Conservation (phyloP, 2,888 invertebrate genomes). For the Pammene fasciana region DNA sequence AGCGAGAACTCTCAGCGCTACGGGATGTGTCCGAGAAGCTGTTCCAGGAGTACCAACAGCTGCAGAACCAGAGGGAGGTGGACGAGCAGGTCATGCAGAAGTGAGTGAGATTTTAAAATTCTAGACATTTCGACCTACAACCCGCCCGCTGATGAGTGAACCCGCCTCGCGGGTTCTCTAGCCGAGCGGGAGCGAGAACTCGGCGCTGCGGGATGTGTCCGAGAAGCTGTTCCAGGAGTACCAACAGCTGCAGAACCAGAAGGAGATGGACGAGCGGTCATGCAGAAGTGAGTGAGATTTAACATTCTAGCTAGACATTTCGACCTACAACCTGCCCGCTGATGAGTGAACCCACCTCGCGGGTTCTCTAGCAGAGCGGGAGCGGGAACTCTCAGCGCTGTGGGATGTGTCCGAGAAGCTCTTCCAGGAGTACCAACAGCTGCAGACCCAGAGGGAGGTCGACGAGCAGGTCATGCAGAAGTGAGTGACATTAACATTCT, state of each 20-base stretch:
- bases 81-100: slow-evolving; percentile 89
- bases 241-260: slow-evolving; percentile 88
- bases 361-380: slow-evolving; percentile 84
- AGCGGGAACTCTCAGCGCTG: slow-evolving; percentile 83
- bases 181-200: slow-evolving; percentile 85
- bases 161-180: slow-evolving; percentile 83
- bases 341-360: slow-evolving; percentile 77
- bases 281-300: slow-evolving; percentile 83
- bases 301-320: too few relatives aligned
- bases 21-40: slow-evolving; percentile 86
- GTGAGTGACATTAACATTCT: slow-evolving; percentile 69
- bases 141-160: slow-evolving; percentile 51
- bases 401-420: slow-evolving; percentile 86
- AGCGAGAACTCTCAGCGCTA: slow-evolving; percentile 84
- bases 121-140: neutral
- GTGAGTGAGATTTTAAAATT: slow-evolving; percentile 59
- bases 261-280: slow-evolving; percentile 88
- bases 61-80: slow-evolving; percentile 88
- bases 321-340: neutral
- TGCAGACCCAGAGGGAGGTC: slow-evolving; percentile 88
- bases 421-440: slow-evolving; percentile 88
- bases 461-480: slow-evolving; percentile 89
- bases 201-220: slow-evolving; percentile 85
- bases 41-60: slow-evolving; percentile 88
- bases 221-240: slow-evolving; percentile 89